Evolutionary conservation across 1,140 invertebrate genomes (phyloP), one percentile per base, ranked within the genome.

Genomic region (Oscheius sp.): DNA sequence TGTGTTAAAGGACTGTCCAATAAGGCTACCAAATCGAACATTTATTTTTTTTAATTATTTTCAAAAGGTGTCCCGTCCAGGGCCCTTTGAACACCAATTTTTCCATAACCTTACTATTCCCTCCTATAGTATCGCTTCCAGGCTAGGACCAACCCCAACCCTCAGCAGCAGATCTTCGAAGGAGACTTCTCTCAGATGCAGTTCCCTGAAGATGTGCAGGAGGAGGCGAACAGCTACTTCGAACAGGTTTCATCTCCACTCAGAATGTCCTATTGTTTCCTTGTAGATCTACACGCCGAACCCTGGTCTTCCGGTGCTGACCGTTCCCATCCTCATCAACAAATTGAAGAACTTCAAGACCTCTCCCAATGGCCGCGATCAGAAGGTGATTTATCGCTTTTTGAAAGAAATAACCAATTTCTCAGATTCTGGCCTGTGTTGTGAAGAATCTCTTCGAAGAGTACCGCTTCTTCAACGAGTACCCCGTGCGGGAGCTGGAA

Each of bases 361-460:
- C 70, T 96, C 94, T 0, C 88, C 88, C 0, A 91, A 89, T 35
- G 20, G 31, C 2, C 49, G 65, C 2, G 77, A 78, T 18, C 68
- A 72, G 1, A 23, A 91, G 82, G 93, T 99, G 0, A n/a, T n/a
- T n/a, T n/a, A n/a, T n/a, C n/a, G n/a, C n/a, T n/a, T n/a, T n/a
- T n/a, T n/a, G n/a, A n/a, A n/a, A n/a, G n/a, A n/a, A n/a, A n/a
- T n/a, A n/a, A n/a, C n/a, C n/a, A n/a, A n/a, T n/a, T n/a, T n/a
- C n/a, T n/a, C n/a, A n/a, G n/a, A n/a, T n/a, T n/a, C 97, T 95
- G 84, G 90, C 90, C n/a, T 99, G 96, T 83, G 98, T 99, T 93
- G 86, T 99, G 55, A 88, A 94, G 31, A 99, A 98, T 86, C 88
- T 99, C 2, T 98, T 98, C 86, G 96, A 99, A 86, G 96, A 99